Evolutionary conservation across 2,797 vertebrate genomes (phyloP).

Genomic region (Poeciliopsis gracilis): DNA sequence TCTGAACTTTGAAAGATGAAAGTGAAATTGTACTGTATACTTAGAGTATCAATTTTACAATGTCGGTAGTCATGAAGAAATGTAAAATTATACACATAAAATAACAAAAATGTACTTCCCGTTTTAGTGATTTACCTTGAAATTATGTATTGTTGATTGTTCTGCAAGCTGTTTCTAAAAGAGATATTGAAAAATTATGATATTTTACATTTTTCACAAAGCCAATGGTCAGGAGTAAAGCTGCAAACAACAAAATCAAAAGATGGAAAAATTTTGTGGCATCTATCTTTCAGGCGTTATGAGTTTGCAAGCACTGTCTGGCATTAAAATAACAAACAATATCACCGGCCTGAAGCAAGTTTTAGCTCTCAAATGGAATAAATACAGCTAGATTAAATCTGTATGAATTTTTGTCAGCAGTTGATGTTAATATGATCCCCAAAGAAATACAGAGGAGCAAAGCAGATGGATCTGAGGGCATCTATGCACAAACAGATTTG

Average conservation of each 20-base stretch:
- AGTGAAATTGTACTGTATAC: conserved; percentile 23
- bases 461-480: not conserved
- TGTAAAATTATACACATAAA: conserved; percentile 35
- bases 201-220: conserved; percentile 1
- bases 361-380: not conserved
- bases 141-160: conserved; percentile 19
- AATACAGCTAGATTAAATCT: conserved; percentile 5
- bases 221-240: conserved; percentile 5
- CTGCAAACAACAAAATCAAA: not conserved
- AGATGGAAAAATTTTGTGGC: not conserved
- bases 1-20: conserved; percentile 26
- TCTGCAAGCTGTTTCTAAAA: conserved; percentile 24
- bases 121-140: conserved; percentile 29
- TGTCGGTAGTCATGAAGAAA: conserved; percentile 29
- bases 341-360: not conserved
- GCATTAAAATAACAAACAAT: not conserved
- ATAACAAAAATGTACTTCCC: conserved; percentile 20
- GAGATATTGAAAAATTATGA: not conserved
- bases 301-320: not conserved
- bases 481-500: conserved; percentile 29
- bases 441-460: conserved; percentile 10
- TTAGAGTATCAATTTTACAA: conserved; percentile 51
- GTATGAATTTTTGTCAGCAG: not conserved
- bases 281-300: not conserved
- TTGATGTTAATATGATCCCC: conserved; percentile 9